Conservation (phyloP, 1,140 invertebrate genomes). For the Hirudo medicinalis region DNA sequence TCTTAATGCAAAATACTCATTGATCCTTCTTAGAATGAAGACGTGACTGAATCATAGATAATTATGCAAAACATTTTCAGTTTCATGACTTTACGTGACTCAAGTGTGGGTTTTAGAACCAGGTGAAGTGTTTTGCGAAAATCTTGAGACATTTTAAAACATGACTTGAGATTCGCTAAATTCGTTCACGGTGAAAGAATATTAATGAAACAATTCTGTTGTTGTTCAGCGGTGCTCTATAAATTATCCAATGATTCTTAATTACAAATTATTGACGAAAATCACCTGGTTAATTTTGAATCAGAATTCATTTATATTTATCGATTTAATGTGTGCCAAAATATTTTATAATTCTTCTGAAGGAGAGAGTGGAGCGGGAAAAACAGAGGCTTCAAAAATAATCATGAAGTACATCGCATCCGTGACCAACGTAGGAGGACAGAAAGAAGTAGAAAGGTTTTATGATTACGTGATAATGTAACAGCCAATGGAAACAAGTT, state of each 20-base stretch:
- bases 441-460: conserved; percentile 85
- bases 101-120: no score
- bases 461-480: background rate
- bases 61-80: no score
- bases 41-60: no score
- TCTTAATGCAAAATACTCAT: no score
- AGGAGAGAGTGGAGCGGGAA: conserved; percentile 88
- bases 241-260: background rate
- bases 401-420: conserved; percentile 98
- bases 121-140: no score
- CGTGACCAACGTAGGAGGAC: conserved; percentile 76
- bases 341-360: conserved; percentile 21
- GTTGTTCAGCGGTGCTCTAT: background rate
- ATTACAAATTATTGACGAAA: background rate
- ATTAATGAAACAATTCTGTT: background rate
- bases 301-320: background rate
- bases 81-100: no score
- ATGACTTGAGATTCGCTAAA: no score
- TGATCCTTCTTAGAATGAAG: no score
- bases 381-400: conserved; percentile 95
- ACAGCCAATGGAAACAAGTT: background rate
- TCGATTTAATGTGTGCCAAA: background rate
- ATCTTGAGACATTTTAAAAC: no score
- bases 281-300: background rate
- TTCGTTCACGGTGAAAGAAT: background rate